These are phyloP conservation scores for Melanotaenia pygmaea DNA, from an alignment of 2,797 vertebrate genomes.

Conservation along the genomic window DNA sequence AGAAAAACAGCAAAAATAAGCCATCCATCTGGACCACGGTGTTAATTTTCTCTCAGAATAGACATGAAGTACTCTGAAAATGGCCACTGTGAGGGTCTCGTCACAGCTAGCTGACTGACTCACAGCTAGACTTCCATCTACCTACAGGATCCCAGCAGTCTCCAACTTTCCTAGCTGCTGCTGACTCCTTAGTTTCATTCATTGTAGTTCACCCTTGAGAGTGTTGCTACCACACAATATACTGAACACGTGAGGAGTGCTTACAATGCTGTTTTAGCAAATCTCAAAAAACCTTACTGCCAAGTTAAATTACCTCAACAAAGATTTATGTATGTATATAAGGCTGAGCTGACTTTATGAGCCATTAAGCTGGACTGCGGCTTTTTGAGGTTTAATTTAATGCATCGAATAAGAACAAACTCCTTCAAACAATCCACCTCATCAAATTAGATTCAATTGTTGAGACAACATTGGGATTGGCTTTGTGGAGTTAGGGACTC, in stretches of 20 bases:
- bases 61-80: conserved; percentile 57
- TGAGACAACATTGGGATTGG: conserved; percentile 40
- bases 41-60: conserved; percentile 70
- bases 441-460: conserved; percentile 62
- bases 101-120: conserved; percentile 76
- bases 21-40: conserved; percentile 65
- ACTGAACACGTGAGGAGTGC: conserved; percentile 70
- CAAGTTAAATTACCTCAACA: conserved; percentile 71
- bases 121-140: conserved; percentile 75
- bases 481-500: conserved; percentile 44
- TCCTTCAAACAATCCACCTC: conserved; percentile 45
- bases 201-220: conserved; percentile 81
- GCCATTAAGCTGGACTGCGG: conserved; percentile 39
- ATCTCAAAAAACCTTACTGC: conserved; percentile 53
- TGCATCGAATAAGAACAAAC: conserved; percentile 48
- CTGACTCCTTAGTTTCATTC: conserved; percentile 77
- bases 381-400: conserved; percentile 60
- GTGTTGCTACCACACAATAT: conserved; percentile 72
- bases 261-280: conserved; percentile 73
- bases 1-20: conserved; percentile 66
- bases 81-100: conserved; percentile 77
- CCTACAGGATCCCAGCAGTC: conserved; percentile 64
- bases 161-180: conserved; percentile 68
- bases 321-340: conserved; percentile 69
- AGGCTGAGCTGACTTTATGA: conserved; percentile 45